Evolutionary conservation across 2,113 vertebrate species (phyloP), one percentile per base, ranked within the genome.

Genomic region (Antechinus stuartii): DNA sequence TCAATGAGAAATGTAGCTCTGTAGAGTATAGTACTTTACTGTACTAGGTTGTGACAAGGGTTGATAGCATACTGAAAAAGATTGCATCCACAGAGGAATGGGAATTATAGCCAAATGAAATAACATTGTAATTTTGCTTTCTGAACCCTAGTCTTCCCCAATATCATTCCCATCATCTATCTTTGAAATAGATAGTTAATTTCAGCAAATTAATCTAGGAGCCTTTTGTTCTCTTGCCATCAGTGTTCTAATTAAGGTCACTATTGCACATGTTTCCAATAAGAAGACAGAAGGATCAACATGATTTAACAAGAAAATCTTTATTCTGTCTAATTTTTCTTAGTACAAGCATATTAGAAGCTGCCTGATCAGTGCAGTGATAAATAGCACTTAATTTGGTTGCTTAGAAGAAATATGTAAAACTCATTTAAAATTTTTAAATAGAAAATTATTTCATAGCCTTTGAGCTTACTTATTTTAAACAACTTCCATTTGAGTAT

Each of bases 401-500:
- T 8, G 53, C 26, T 27, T 24, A 49, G 9, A 68, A 19, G 12
- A 90, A 25, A 89, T 19, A 92, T 42, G 52, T 35, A 49, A 16
- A 89, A 3, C 0, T 0, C 2, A 55, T 89, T 52, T 10, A 7
- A 26, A 91, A 96, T 10, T 5, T 27, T 57, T 27, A 22, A 56
- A 55, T 50, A 19, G 19, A 91, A 23, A 94, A 35, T 16, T 6
- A 50, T 55, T 2, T 12, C 53, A 26, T 5, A 91, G 46, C 2
- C 49, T 90, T 93, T 96, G 42, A 84, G 8, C 35, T 19, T 47
- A 56, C 52, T 91, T 89, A 93, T 89, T 52, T 93, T 89, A 92
- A 94, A 95, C 7, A 89, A 50, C 2, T 56, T 95, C 46, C n/a
- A 89, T 93, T 95, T 92, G 94, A 61, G 91, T 54, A 92, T 1